Evolutionary conservation across 2,797 vertebrate species (phyloP), one percentile per base, ranked within the genome.

Genomic region (Gymnodraco acuticeps): DNA sequence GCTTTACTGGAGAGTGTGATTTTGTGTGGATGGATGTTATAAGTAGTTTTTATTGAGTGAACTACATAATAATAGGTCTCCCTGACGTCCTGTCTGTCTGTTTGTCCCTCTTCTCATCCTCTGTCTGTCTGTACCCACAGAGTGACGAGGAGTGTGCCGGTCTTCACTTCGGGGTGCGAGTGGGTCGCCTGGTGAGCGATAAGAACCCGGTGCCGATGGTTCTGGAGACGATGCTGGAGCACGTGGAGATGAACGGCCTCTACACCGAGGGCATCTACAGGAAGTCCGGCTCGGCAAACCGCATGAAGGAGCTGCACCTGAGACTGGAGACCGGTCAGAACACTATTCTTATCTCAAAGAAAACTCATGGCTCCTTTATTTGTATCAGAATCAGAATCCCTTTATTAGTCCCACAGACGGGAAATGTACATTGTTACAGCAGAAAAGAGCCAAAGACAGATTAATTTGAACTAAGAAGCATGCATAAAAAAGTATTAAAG

Each of bases 241-340:
- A 99, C 0, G 97, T 99, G 85, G 98, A 99, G 94, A 98, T 99
- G 96, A 95, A 98, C 0, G 98, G 98, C 66, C 96, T 99, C 43
- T 99, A 99, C 92, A 98, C 97, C 0, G 98, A 99, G 83, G 98
- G 98, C 80, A 98, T 99, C 86, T 99, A 99, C 86, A 96, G 98
- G 87, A 99, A 99, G 79, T 99, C 98, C 0, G 98, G 98, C 0
- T 96, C 98, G 0, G 97, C 98, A 73, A 99, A 99, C 82, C 96
- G 97, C 10, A 99, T 98, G 51, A 96, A 97, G 84, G 97, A 98
- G 87, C 95, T 99, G 45, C 96, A 98, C 70, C 96, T 97, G 88
- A 89, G 94, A 0, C 85, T 99, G 62, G 97, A 99, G 83, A 91
- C 95, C 27, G 97, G 97, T 97, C 27, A 78, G 91, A 59, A 23